These are phyloP conservation scores for Cydia fagiglandana DNA, from an alignment of 1,140 invertebrate species.

Conservation along the genomic window DNA sequence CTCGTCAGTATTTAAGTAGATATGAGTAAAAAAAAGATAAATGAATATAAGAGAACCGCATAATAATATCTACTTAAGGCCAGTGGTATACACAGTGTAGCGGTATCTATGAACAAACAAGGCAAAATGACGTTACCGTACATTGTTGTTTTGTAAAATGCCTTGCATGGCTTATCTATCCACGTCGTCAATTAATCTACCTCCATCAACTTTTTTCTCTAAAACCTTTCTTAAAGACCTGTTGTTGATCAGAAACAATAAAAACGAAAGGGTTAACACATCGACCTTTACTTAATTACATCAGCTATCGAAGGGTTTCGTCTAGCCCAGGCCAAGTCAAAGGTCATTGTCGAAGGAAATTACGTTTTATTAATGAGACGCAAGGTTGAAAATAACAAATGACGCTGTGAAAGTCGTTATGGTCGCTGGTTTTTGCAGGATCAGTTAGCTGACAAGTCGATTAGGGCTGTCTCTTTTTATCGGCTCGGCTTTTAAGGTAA, in stretches of 20 bases:
- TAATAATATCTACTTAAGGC: not conserved
- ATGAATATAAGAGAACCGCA: too few species aligned
- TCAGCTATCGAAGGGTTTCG: conserved; percentile 8
- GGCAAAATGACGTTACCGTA: not conserved
- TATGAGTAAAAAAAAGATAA: too few species aligned
- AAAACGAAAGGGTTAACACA: conserved; percentile 27
- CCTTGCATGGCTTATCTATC: not conserved
- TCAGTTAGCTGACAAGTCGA: too few species aligned
- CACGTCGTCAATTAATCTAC: not conserved
- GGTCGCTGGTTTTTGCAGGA: not conserved
- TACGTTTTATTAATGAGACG: not conserved
- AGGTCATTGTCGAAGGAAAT: not conserved
- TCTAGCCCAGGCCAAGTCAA: not conserved
- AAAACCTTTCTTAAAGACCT: conserved; percentile 10
- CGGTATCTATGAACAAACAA: not conserved
- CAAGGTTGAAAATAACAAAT: not conserved
- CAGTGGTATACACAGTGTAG: not conserved
- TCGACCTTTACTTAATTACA: conserved; percentile 25
- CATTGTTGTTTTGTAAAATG: not conserved
- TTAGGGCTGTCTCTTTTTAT: too few species aligned
- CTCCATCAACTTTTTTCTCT: not conserved
- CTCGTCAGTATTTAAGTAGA: too few species aligned
- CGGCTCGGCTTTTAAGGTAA: too few species aligned
- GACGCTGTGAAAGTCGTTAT: not conserved
- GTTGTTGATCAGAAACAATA: conserved; percentile 20